Percentiles rank a stretch among this genome's conserved stretches.
Evolutionary conservation across 2,888 invertebrate species (phyloP).

Genomic region (Phlogophora meticulosa): DNA sequence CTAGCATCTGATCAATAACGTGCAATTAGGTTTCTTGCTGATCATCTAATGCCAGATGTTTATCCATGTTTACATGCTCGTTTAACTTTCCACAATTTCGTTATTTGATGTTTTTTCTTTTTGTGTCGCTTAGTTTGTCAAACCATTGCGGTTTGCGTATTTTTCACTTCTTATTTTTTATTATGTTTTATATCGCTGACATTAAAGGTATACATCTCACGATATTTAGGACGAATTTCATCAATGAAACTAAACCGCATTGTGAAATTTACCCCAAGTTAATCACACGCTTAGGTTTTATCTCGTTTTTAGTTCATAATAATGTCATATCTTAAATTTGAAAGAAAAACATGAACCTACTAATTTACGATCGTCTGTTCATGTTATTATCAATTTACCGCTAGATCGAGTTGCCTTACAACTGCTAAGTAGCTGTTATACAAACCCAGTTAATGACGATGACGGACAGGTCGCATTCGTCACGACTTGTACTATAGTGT

Average conservation of each 20-base stretch:
- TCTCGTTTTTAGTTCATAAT: neutral
- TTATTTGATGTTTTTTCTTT: neutral
- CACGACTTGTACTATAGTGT: constrained; percentile 38
- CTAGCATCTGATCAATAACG: constrained; percentile 21
- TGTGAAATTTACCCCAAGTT: neutral
- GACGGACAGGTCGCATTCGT: constrained; percentile 51
- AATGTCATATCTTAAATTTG: no score
- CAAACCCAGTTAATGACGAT: constrained; percentile 31
- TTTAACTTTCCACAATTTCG: constrained; percentile 13
- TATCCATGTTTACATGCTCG: constrained; percentile 16
- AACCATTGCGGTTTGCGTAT: neutral
- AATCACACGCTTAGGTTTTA: no score
- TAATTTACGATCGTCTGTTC: neutral
- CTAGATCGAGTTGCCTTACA: constrained; percentile 17
- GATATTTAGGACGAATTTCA: neutral
- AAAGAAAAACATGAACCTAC: neutral
- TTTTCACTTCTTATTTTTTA: neutral
- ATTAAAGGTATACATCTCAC: neutral
- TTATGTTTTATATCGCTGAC: neutral
- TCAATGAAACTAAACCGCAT: no score
- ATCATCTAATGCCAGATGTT: constrained; percentile 27
- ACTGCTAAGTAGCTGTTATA: constrained; percentile 21
- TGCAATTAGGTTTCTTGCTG: constrained; percentile 9
- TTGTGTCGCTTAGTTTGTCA: neutral
- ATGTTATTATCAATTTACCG: neutral